Base-by-base conservation (phyloP, 2,797 vertebrate genomes). In the Clarias platycephalus region DNA sequence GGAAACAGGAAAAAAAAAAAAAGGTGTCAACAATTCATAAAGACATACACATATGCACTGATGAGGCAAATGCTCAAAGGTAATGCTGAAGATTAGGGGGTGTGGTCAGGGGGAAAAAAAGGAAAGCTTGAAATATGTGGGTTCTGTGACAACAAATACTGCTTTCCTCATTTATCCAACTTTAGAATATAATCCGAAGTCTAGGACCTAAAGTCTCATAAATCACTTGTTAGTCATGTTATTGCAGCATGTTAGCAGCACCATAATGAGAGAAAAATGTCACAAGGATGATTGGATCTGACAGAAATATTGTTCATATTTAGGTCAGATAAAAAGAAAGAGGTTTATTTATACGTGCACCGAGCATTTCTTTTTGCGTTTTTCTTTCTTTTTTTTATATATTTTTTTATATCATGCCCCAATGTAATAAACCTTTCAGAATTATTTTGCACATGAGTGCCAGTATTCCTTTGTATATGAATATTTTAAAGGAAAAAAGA, bases 291-390 rank as follows among this genome's bases (percentile, higher is more conserved):
- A 71, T 28, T 72, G 68, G 68, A 68, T 62, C 67, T 60, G 81
- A 82, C 67, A 74, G 55, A 82, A 72, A 63, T 74, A 72, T 82
- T 82, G 57, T 82, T 82, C 68, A 74, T 63, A 82, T 62, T 74
- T 82, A 72, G 81, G 68, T 72, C 68, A 72, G 81, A 82, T 74
- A 82, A 72, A 72, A 62, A 62, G 58, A 82, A 49, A 82, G 68
- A 82, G 67, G 31, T 82, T 70, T 70, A 82, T 82, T 82, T 80
- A 49, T 72, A 72, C 34, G 64, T 66, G 62, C 62, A 80, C 40
- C 40, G 2, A 80, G 60, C 37, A 6, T 31, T 53, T 80, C 12
- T 53, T 53, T 53, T 53, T 13, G 49, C 12, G 49, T 53, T 53
- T 49, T 49, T 49, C 44, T 80, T 10, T 44, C 2, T 72, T 4